These are phyloP conservation scores for Polyommatus iphigenia DNA, from an alignment of 2,888 invertebrate species.

Conservation along the genomic window DNA sequence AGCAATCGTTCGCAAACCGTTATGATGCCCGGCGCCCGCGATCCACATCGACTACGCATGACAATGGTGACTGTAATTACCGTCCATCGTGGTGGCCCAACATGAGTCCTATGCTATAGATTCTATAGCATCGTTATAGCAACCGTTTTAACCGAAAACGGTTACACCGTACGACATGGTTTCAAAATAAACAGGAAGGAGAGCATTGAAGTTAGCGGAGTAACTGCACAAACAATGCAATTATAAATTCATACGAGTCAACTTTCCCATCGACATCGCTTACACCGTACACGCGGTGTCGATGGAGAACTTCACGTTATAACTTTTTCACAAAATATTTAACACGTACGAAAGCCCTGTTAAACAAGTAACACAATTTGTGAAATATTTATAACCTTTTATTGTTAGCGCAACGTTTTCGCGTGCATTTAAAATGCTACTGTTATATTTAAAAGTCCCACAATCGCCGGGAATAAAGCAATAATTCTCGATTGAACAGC, in stretches of 20 bases:
- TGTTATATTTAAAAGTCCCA: slow-evolving; percentile 21
- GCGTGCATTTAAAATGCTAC: slow-evolving; percentile 14
- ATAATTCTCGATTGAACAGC: slow-evolving; percentile 23
- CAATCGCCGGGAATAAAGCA: slow-evolving; percentile 15
- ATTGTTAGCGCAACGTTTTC: neutral
- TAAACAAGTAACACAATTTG: slow-evolving; percentile 7
- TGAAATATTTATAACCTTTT: slow-evolving; percentile 2
- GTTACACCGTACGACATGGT: neutral
- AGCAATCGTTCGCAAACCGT: no score
- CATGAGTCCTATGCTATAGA: no score
- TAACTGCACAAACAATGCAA: slow-evolving; percentile 2
- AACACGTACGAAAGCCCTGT: neutral
- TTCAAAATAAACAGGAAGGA: neutral
- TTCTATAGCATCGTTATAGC: no score
- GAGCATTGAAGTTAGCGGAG: neutral
- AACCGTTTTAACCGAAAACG: neutral
- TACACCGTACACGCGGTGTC: neutral
- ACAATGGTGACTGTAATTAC: no score
- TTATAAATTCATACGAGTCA: slow-evolving; percentile 18
- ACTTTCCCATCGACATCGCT: neutral
- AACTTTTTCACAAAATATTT: slow-evolving; percentile 10
- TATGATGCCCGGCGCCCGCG: no score
- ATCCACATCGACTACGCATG: no score
- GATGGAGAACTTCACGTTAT: neutral
- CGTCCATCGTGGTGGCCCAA: no score